Base-by-base conservation (phyloP, 1,140 invertebrate species). In the Sipha flava region DNA sequence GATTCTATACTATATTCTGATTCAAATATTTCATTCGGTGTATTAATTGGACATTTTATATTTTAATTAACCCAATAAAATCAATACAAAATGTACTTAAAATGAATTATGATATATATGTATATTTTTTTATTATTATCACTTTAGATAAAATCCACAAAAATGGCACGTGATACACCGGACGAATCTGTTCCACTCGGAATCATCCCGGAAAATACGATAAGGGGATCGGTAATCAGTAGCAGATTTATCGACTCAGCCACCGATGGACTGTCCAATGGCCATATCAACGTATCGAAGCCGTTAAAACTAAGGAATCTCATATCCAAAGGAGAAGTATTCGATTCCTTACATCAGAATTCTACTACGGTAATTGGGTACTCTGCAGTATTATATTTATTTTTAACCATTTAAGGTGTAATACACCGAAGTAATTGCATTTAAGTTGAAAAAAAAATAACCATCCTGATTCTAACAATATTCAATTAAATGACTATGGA, bases 81-180 rank as follows among this genome's bases (percentile, higher is more conserved):
- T n/a, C n/a, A n/a, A n/a, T n/a, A n/a, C n/a, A n/a, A n/a, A n/a
- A n/a, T n/a, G n/a, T n/a, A n/a, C n/a, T n/a, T n/a, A n/a, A n/a
- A n/a, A n/a, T n/a, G n/a, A n/a, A n/a, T n/a, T n/a, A n/a, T n/a
- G n/a, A n/a, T n/a, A n/a, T n/a, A n/a, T n/a, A n/a, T n/a, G n/a
- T n/a, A n/a, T n/a, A n/a, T n/a, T n/a, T n/a, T n/a, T n/a, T n/a
- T n/a, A n/a, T n/a, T n/a, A n/a, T n/a, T n/a, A 68, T 29, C 47
- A 3, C 5, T 57, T 57, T 40, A 77, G 72, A 10, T 16, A 37
- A 18, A 57, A 26, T 26, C 21, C 0, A 3, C 3, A 7, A 23
- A 0, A 34, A 77, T 77, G 72, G 72, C 72, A 40, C 72, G 72
- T 29, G 72, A 77, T 29, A 77, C 72, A 4, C 72, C 72, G 3